Conservation (phyloP, 2,888 invertebrate genomes). For the Protonemura montana region DNA sequence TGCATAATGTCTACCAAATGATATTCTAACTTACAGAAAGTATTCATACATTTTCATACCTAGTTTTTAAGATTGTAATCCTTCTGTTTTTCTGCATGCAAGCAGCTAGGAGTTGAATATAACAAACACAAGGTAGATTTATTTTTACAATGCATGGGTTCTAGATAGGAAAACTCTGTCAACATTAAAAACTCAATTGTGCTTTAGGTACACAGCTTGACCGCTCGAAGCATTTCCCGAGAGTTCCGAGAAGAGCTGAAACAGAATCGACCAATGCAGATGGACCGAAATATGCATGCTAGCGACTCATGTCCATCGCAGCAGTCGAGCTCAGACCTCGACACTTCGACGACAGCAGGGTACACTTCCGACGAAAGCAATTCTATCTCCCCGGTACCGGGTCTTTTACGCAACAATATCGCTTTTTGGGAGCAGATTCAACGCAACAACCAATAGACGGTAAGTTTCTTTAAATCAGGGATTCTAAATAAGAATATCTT, state of each 20-base stretch:
- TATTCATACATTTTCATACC: too few relatives aligned
- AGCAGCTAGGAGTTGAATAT: background rate
- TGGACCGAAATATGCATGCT: slow-evolving; percentile 49
- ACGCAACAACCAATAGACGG: slow-evolving; percentile 29
- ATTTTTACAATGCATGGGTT: background rate
- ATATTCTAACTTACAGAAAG: too few relatives aligned
- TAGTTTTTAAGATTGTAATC: too few relatives aligned
- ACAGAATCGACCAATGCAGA: slow-evolving; percentile 54
- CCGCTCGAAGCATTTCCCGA: slow-evolving; percentile 79
- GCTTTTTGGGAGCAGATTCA: slow-evolving; percentile 58
- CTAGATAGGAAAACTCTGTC: background rate
- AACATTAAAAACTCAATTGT: background rate
- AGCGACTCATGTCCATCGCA: slow-evolving; percentile 25
- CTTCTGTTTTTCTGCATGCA: background rate
- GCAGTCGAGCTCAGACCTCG: background rate
- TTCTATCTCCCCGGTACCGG: slow-evolving; percentile 53
- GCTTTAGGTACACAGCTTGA: slow-evolving; percentile 73
- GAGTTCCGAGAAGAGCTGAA: slow-evolving; percentile 76
- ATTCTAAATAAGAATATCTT: background rate
- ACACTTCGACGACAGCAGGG: slow-evolving; percentile 46
- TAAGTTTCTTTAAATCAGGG: background rate
- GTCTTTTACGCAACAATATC: slow-evolving; percentile 57
- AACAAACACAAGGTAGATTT: background rate
- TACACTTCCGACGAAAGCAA: slow-evolving; percentile 52
- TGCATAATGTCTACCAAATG: background rate